Conservation (phyloP, 2,113 vertebrate species). For the Capra hircus region DNA sequence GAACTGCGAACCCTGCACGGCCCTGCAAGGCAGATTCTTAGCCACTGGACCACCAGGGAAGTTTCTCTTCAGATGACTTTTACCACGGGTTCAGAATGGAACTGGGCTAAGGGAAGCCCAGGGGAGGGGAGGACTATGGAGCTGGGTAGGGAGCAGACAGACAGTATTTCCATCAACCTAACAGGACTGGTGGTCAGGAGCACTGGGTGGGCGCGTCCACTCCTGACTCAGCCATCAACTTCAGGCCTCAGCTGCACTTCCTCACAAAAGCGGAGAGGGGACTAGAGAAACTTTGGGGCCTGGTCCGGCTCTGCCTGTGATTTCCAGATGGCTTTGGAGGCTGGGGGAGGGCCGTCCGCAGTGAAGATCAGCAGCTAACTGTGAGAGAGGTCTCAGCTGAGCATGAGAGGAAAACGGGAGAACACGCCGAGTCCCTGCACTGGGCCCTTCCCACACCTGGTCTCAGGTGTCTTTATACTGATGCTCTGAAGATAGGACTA, state of each 20-base stretch:
- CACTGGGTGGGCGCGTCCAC: background rate
- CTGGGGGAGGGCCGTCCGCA: background rate
- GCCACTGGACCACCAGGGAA: background rate
- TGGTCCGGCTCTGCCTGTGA: background rate
- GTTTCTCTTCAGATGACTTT: background rate
- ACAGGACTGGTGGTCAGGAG: background rate
- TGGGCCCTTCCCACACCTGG: background rate
- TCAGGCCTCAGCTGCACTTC: background rate
- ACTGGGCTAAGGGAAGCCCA: background rate
- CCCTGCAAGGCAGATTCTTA: background rate
- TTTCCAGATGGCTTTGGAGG: background rate
- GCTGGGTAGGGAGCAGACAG: background rate
- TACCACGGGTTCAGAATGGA: background rate
- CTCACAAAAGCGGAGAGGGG: background rate
- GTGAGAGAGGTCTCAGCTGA: background rate
- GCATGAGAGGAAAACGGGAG: background rate
- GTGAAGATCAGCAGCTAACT: background rate
- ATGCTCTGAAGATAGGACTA: background rate
- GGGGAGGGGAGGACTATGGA: background rate
- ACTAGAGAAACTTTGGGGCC: background rate
- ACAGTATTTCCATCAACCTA: background rate
- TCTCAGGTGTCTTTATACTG: background rate
- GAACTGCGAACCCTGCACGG: background rate
- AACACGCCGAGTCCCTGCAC: accelerated
- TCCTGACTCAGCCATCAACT: background rate